phyloP scores from a whole-genome alignment of 1,140 invertebrate species.

The Heterodera carotae region DNA sequence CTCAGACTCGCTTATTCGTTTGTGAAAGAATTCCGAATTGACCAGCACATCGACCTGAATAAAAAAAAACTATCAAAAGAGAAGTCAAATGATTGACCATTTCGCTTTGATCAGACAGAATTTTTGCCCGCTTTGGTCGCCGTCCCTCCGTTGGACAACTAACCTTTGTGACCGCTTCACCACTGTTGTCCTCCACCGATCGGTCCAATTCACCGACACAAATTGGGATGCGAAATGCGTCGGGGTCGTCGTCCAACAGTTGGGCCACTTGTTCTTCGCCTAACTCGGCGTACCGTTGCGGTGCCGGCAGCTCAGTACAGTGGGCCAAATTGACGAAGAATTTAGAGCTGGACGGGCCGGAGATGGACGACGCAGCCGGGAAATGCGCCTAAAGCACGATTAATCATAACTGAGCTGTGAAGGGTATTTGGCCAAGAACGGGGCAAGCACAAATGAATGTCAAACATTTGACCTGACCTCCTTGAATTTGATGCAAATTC shows the following conservation, averaged over 20 bases:
- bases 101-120: not conserved
- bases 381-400: constrained; percentile 13
- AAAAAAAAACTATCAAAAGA: constrained; percentile 12
- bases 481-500: constrained; percentile 42
- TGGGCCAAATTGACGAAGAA: constrained; percentile 43
- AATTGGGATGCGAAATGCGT: constrained; percentile 38
- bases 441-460: too few relatives aligned
- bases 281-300: constrained; percentile 27
- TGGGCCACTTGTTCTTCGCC: constrained; percentile 36
- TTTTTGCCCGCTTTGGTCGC: too few relatives aligned
- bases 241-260: constrained; percentile 27
- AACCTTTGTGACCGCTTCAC: constrained; percentile 18
- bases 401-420: too few relatives aligned
- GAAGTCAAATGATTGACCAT: too few relatives aligned
- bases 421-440: too few relatives aligned
- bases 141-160: not conserved
- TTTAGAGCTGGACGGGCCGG: constrained; percentile 12
- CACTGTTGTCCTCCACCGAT: constrained; percentile 27
- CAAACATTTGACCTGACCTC: too few relatives aligned
- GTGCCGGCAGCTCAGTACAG: constrained; percentile 33
- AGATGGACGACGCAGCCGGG: constrained; percentile 17
- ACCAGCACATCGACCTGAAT: constrained; percentile 40
- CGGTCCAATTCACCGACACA: constrained; percentile 36
- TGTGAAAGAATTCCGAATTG: constrained; percentile 43
- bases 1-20: constrained; percentile 33